phyloP scores from a whole-genome alignment of 2,113 vertebrate genomes.

The Spilogale gracilis region DNA sequence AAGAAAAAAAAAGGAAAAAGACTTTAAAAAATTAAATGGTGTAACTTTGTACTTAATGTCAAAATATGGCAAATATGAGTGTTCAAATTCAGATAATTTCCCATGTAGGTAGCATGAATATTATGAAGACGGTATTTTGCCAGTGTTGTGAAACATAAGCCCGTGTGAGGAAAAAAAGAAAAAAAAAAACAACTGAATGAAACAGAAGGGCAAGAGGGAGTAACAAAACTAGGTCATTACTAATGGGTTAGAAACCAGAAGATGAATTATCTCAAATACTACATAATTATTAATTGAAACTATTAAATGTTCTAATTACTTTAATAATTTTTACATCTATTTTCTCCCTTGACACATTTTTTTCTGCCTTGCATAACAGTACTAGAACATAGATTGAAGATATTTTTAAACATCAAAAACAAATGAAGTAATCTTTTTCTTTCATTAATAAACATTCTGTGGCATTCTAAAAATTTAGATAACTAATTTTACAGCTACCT shows the following conservation, averaged over 20 bases:
- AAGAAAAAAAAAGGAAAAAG: neutral
- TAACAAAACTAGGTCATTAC: neutral
- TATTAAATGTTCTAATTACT: neutral
- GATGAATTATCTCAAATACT: neutral
- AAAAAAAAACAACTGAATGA: neutral
- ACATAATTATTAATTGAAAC: constrained; percentile 9
- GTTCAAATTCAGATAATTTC: neutral
- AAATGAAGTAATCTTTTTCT: constrained; percentile 52
- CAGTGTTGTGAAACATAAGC: neutral
- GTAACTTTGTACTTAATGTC: neutral
- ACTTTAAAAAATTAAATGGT: neutral
- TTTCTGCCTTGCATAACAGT: neutral
- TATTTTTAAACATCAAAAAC: neutral
- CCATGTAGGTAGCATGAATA: neutral
- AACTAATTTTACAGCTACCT: constrained; percentile 54
- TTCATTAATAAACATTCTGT: neutral
- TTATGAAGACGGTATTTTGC: neutral
- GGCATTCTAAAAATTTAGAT: constrained; percentile 61
- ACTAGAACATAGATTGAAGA: constrained; percentile 18
- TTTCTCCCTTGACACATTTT: neutral
- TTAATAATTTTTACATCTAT: constrained; percentile 23
- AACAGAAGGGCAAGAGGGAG: neutral
- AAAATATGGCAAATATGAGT: neutral
- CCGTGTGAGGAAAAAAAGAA: neutral
- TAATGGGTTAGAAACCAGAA: neutral